Percentiles rank a stretch among this genome's conserved stretches.
Evolutionary conservation across 2,113 vertebrate species (phyloP).

Genomic region (Hepsetus odoe): DNA sequence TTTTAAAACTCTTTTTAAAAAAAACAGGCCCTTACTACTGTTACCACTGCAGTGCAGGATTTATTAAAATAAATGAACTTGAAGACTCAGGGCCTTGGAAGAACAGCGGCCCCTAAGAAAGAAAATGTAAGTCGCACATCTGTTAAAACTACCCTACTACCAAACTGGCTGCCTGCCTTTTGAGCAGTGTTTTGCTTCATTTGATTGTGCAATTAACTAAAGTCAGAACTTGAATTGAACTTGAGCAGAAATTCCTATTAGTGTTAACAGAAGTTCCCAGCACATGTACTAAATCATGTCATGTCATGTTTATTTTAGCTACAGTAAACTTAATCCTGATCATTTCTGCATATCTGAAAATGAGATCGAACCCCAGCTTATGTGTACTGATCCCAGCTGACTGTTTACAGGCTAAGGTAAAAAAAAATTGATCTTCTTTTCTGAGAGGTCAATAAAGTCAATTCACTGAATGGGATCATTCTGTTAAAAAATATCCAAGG

Average conservation of each 20-base stretch:
- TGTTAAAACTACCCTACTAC: too few species aligned
- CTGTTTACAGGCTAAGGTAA: constrained; percentile 72
- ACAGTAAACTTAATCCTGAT: constrained; percentile 68
- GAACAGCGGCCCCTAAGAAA: too few species aligned
- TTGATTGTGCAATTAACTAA: neutral
- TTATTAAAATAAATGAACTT: too few species aligned
- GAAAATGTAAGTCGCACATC: too few species aligned
- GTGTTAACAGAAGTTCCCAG: constrained; percentile 51
- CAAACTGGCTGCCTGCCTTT: neutral
- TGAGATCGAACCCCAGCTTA: constrained; percentile 75
- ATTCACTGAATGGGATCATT: constrained; percentile 80
- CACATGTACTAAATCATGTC: constrained; percentile 69
- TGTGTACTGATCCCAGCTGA: constrained; percentile 68
- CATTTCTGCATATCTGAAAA: constrained; percentile 58
- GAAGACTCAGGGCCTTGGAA: too few species aligned
- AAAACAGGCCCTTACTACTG: too few species aligned
- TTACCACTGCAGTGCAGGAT: too few species aligned
- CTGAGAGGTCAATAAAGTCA: constrained; percentile 75
- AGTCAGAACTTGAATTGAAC: too few species aligned
- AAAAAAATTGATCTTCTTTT: constrained; percentile 63
- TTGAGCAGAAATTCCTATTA: too few species aligned
- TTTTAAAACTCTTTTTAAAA: too few species aligned
- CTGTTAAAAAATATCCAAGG: constrained; percentile 74
- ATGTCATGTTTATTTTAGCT: constrained; percentile 70
- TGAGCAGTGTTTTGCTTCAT: neutral